Evolutionary conservation across 2,113 vertebrate genomes (phyloP), one percentile per base, ranked within the genome.

Genomic region (Motacilla alba): DNA sequence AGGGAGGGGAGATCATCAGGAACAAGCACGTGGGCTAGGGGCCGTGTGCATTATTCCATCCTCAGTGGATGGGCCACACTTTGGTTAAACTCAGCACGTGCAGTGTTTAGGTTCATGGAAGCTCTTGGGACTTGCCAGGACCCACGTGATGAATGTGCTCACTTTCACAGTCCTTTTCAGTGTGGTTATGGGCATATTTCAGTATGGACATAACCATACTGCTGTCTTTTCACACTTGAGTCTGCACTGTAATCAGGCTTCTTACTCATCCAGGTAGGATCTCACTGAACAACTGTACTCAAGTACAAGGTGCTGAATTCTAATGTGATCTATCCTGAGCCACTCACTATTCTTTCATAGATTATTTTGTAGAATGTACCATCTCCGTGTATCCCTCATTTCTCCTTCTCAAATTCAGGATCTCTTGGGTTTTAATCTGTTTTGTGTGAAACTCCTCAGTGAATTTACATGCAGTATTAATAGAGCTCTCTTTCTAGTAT

Each of bases 1-100:
- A 99, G 95, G 99, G 99, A 3, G 99, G 99, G 5, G 99, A 99
- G 93, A 98, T 99, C 91, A 99, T 99, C 81, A 98, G 98, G 53
- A 99, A 99, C 81, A 99, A 99, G 93, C 99, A 98, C 6, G 98
- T 96, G 41, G 79, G 97, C 49, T 99, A 98, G 93, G 27, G 43
- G 28, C 3, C 10, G 19, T 10, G 22, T 2, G 3, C 33, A 5
- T 7, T 58, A 5, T 39, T 76, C 27, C 11, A 46, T 20, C 30
- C 81, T 31, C 6, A 7, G 11, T 37, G 2, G 8, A 0, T 41
- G 47, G 14, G 23, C 37, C 37, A 2, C 26, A 50, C 41, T 64
- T 46, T 28, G n/a, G 24, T 43, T 49, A 21, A 85, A 58, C 43
- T 31, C 33, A 4, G 22, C 33, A 30, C n/a, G 7, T 37, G n/a